These are phyloP conservation scores for Aleadryas rufinucha DNA, from an alignment of 2,113 vertebrate species.

Conservation along the genomic window DNA sequence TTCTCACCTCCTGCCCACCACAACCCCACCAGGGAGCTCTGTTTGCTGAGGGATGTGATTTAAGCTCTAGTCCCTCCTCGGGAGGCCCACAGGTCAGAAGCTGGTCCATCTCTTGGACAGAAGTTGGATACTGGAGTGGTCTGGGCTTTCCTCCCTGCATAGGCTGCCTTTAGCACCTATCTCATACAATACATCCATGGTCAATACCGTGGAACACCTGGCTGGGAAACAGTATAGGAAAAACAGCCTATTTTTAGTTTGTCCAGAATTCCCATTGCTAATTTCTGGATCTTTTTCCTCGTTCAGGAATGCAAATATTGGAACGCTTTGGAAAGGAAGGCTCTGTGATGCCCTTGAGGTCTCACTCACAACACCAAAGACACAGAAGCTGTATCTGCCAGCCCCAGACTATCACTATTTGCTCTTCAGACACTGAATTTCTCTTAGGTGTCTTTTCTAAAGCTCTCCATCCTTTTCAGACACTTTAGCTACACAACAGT, in stretches of 20 bases:
- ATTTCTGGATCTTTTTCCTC: neutral
- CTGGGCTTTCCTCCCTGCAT: neutral
- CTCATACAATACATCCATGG: accelerated
- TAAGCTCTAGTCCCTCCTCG: neutral
- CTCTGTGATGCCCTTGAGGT: neutral
- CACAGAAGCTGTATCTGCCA: neutral
- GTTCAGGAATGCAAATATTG: neutral
- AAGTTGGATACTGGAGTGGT: neutral
- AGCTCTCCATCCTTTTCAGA: neutral
- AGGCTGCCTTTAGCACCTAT: neutral
- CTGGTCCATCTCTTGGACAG: neutral
- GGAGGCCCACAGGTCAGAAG: neutral
- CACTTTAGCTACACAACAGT: neutral
- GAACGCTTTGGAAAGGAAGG: neutral
- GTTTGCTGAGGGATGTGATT: neutral
- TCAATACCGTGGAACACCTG: neutral
- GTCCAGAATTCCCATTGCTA: neutral
- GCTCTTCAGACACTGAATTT: neutral
- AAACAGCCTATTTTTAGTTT: neutral
- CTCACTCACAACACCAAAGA: neutral
- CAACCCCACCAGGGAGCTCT: neutral
- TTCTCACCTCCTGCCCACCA: neutral
- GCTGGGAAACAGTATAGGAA: neutral
- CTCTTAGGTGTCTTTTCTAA: neutral
- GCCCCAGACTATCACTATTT: neutral